Evolutionary conservation across 2,888 invertebrate genomes (phyloP).

Genomic region (Dolichomitus sp.): DNA sequence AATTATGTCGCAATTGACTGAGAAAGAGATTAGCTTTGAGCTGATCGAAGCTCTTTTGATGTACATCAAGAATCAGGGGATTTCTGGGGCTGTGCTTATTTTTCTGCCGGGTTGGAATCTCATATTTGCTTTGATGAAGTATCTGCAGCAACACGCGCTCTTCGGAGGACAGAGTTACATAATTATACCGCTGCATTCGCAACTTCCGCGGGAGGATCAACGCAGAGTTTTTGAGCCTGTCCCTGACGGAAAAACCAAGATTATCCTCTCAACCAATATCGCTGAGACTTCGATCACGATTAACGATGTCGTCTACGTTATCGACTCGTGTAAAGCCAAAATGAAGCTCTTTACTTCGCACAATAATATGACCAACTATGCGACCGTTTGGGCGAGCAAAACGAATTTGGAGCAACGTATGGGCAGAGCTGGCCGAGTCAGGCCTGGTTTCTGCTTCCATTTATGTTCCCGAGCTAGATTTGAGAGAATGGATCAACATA

Average conservation of each 20-base stretch:
- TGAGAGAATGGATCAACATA: conserved; percentile 93
- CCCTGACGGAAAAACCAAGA: conserved; percentile 94
- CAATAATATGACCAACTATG: conserved; percentile 99
- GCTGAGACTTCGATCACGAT: conserved; percentile 99
- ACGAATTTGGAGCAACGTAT: conserved; percentile 98
- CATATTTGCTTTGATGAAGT: conserved; percentile 96
- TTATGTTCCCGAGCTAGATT: conserved; percentile 93
- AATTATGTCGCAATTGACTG: conserved; percentile 92
- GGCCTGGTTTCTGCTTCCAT: conserved; percentile 97
- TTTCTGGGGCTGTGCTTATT: conserved; percentile 95
- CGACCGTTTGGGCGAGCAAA: conserved; percentile 98
- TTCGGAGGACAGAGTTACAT: conserved; percentile 91
- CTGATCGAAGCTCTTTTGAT: conserved; percentile 93
- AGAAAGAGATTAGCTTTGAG: conserved; percentile 97
- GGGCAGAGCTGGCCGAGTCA: conserved; percentile 98
- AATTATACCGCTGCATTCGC: conserved; percentile 98
- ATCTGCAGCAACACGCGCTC: conserved; percentile 91
- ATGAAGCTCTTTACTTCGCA: conserved; percentile 99
- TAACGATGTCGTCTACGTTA: conserved; percentile 99
- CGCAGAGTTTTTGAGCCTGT: conserved; percentile 96
- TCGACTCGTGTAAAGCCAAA: conserved; percentile 98
- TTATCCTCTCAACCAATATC: conserved; percentile 98
- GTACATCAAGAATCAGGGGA: conserved; percentile 88
- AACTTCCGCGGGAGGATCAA: conserved; percentile 98
- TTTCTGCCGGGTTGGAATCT: conserved; percentile 99